Evolutionary conservation across 2,113 vertebrate species (phyloP).

Genomic region (Nansenia antarctica): DNA sequence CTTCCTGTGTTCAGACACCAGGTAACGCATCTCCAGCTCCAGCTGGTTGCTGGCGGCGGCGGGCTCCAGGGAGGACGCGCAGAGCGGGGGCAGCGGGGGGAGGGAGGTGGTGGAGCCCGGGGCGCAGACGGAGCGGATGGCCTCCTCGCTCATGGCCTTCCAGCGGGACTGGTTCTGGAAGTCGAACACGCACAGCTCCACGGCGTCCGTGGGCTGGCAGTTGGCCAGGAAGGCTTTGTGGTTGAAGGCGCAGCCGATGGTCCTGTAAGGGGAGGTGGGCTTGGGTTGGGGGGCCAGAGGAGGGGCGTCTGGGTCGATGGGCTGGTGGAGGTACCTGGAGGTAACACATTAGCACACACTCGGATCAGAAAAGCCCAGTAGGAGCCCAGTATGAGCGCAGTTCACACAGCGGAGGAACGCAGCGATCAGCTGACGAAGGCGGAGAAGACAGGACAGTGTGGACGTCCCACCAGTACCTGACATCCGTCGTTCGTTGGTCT

Average conservation of each 20-base stretch:
- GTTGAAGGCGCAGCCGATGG: constrained; percentile 94
- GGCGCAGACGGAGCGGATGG: constrained; percentile 88
- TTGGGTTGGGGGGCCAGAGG: constrained; percentile 84
- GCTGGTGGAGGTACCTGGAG: constrained; percentile 90
- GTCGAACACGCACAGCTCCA: constrained; percentile 90
- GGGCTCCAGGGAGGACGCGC: constrained; percentile 80
- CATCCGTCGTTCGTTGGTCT: too few species aligned
- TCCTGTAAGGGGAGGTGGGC: constrained; percentile 85
- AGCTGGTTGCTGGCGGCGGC: constrained; percentile 86
- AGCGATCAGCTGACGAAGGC: too few species aligned
- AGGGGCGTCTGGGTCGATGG: constrained; percentile 84
- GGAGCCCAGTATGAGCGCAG: too few species aligned
- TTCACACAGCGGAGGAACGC: too few species aligned
- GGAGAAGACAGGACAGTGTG: too few species aligned
- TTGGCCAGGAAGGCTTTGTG: constrained; percentile 91
- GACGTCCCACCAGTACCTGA: too few species aligned
- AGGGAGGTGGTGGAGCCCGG: constrained; percentile 81
- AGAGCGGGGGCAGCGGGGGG: constrained; percentile 86
- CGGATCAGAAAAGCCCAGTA: too few species aligned
- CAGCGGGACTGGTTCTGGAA: constrained; percentile 88
- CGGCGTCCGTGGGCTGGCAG: constrained; percentile 89
- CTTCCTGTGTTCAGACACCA: constrained; percentile 93
- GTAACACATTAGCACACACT: too few species aligned
- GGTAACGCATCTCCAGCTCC: constrained; percentile 87
- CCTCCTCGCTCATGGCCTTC: constrained; percentile 96